These are phyloP conservation scores for Pipa parva DNA, from an alignment of 2,113 vertebrate species.

Conservation along the genomic window DNA sequence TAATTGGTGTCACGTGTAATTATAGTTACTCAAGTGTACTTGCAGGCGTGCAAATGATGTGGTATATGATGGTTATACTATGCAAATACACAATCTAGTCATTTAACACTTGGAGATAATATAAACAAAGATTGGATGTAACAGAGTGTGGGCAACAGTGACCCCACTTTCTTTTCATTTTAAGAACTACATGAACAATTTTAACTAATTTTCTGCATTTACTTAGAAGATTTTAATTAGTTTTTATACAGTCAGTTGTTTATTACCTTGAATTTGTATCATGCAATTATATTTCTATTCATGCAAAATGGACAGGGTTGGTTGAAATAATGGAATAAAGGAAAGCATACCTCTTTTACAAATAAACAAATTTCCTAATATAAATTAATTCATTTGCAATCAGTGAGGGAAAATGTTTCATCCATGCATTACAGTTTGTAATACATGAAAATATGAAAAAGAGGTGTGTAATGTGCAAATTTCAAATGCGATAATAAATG, in stretches of 20 bases:
- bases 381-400: no score
- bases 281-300: constrained; percentile 46
- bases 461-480: no score
- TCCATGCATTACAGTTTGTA: no score
- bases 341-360: background rate
- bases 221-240: constrained; percentile 61
- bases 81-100: constrained; percentile 87
- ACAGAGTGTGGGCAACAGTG: constrained; percentile 55
- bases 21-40: constrained; percentile 99
- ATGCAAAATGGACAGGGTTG: constrained; percentile 46
- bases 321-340: constrained; percentile 29
- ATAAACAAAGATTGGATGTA: constrained; percentile 69
- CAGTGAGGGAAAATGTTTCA: no score
- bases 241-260: constrained; percentile 46
- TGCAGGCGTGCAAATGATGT: constrained; percentile 97
- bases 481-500: no score
- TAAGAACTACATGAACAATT: constrained; percentile 58
- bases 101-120: constrained; percentile 76
- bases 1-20: constrained; percentile 99
- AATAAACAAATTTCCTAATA: no score
- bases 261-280: constrained; percentile 48
- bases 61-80: constrained; percentile 97
- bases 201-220: constrained; percentile 61
- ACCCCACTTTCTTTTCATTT: constrained; percentile 61
- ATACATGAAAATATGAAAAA: no score